Conservation (phyloP, 2,888 invertebrate genomes). For the Agrotis segetum region DNA sequence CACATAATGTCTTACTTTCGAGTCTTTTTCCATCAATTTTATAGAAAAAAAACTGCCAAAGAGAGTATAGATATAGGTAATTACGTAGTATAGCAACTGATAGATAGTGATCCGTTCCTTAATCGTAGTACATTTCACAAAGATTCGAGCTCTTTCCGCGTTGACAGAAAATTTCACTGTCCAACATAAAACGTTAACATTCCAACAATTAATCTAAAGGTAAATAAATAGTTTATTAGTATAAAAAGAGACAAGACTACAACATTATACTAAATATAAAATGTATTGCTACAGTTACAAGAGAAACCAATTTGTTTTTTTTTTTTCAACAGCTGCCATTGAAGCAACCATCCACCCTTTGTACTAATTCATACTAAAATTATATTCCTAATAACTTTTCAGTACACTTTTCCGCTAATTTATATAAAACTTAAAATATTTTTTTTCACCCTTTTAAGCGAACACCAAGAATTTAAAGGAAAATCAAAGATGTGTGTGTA, state of each 20-base stretch:
- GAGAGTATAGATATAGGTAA: constrained; percentile 20
- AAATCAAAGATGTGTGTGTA: constrained; percentile 51
- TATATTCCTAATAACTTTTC: constrained; percentile 64
- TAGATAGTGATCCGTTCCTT: constrained; percentile 37
- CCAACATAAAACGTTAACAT: constrained; percentile 81
- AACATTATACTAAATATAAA: constrained; percentile 78
- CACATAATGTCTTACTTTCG: constrained; percentile 54
- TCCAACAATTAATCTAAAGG: constrained; percentile 82
- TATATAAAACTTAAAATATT: constrained; percentile 62
- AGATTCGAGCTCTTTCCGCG: constrained; percentile 50
- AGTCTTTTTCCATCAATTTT: constrained; percentile 43
- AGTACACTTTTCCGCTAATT: constrained; percentile 71
- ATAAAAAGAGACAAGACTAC: constrained; percentile 77
- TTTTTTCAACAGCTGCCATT: constrained; percentile 71
- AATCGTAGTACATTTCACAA: constrained; percentile 62
- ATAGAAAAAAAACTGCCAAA: constrained; percentile 40
- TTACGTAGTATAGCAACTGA: constrained; percentile 33
- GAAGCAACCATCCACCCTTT: constrained; percentile 74
- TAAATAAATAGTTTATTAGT: constrained; percentile 79
- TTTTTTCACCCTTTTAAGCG: constrained; percentile 53
- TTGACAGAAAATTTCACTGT: constrained; percentile 67
- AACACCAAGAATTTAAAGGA: constrained; percentile 59
- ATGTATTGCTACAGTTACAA: constrained; percentile 80
- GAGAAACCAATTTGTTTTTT: constrained; percentile 79
- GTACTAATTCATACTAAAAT: constrained; percentile 80